These are phyloP conservation scores for Pseudotriccus pelzelni DNA, from an alignment of 2,797 vertebrate species.

Conservation along the genomic window DNA sequence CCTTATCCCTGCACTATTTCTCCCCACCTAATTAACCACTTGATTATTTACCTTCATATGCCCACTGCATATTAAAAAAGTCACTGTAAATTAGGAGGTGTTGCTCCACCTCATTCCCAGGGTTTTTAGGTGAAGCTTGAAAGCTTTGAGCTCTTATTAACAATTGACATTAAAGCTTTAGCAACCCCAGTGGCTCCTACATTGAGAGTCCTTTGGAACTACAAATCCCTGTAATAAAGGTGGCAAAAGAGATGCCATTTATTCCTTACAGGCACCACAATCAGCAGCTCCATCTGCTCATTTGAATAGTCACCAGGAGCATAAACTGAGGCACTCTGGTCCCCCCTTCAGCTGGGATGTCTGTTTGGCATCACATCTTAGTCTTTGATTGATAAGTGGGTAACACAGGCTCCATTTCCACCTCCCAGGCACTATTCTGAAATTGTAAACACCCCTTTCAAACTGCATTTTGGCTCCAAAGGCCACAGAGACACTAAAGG, in stretches of 20 bases:
- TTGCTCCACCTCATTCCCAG: not conserved
- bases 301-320: not conserved
- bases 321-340: not conserved
- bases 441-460: not conserved
- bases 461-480: not conserved
- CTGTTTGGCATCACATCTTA: not conserved
- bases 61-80: not conserved
- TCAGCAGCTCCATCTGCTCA: not conserved
- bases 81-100: not conserved
- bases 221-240: not conserved
- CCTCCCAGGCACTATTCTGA: not conserved
- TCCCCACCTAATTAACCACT: not conserved
- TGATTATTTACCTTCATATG: not conserved
- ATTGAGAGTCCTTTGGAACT: not conserved
- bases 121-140: not conserved
- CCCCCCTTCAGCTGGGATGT: not conserved
- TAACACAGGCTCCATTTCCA: not conserved
- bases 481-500: not conserved
- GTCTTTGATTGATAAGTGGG: not conserved
- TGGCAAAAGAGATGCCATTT: not conserved
- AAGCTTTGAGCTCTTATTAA: not conserved
- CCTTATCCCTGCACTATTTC: not conserved
- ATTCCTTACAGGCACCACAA: not conserved
- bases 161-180: not conserved
- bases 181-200: not conserved